A percentile compares a stretch with the other conserved stretches of the same genome.
These are phyloP conservation scores for Phania funesta DNA, from an alignment of 2,888 invertebrate species.

Conservation along the genomic window DNA sequence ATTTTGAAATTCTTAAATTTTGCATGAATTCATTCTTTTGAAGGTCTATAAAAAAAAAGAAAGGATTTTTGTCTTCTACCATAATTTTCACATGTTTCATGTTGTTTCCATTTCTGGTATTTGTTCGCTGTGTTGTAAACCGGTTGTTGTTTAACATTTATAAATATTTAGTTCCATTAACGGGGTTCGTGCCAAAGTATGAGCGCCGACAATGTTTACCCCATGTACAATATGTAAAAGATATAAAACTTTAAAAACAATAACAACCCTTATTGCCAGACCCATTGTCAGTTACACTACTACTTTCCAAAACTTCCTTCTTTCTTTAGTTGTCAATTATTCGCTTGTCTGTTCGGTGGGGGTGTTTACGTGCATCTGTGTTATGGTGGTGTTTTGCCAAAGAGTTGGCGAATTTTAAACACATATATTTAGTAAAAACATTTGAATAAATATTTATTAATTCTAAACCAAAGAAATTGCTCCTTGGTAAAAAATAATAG, in stretches of 20 bases:
- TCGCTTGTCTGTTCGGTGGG: slow-evolving; percentile 76
- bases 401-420: slow-evolving; percentile 11
- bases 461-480: background rate
- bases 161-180: slow-evolving; percentile 12
- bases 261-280: slow-evolving; percentile 57
- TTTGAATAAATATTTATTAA: slow-evolving; percentile 5
- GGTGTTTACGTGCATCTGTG: slow-evolving; percentile 68
- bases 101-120: no score
- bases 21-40: no score
- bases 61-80: background rate
- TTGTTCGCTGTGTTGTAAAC: background rate
- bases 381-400: slow-evolving; percentile 32
- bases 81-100: no score
- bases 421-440: background rate
- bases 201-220: slow-evolving; percentile 28
- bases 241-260: slow-evolving; percentile 13
- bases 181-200: slow-evolving; percentile 29
- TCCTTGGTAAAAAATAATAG: background rate
- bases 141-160: slow-evolving; percentile 37
- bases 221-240: slow-evolving; percentile 2
- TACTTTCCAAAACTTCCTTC: slow-evolving; percentile 21
- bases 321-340: slow-evolving; percentile 75
- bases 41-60: no score
- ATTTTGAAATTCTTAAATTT: no score
- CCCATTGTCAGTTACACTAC: slow-evolving; percentile 31